These are phyloP conservation scores for Crax fasciolata DNA, from an alignment of 2,797 vertebrate genomes.

Conservation along the genomic window DNA sequence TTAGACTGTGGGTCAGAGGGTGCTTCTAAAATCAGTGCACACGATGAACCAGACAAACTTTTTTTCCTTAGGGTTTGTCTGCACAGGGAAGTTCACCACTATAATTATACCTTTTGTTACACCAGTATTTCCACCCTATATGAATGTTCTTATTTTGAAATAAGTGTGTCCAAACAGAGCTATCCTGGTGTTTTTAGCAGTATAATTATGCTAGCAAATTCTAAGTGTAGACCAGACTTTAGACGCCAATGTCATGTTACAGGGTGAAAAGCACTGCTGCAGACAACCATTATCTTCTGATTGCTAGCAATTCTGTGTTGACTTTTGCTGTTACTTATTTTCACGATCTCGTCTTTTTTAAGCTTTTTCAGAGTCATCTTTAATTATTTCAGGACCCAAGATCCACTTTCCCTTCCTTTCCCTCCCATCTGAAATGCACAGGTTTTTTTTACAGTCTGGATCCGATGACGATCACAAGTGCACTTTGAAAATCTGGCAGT, in stretches of 20 bases:
- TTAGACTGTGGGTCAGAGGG: rapidly evolving
- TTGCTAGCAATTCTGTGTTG: neutral
- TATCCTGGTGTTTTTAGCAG: neutral
- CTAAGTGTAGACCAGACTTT: neutral
- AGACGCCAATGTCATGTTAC: neutral
- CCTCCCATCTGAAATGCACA: neutral
- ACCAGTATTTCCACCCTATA: neutral
- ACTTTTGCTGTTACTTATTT: conserved; percentile 2
- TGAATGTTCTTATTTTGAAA: conserved; percentile 40
- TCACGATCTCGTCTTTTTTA: neutral
- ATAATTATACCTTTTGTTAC: conserved; percentile 21
- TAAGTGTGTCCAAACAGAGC: neutral
- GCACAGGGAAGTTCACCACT: neutral
- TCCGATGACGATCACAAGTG: neutral
- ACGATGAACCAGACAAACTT: neutral
- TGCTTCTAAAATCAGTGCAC: neutral
- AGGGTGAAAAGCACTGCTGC: conserved; percentile 6
- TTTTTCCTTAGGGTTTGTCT: neutral
- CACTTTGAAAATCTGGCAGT: neutral
- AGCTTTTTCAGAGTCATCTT: neutral
- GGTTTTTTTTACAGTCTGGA: conserved; percentile 1
- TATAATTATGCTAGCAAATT: conserved; percentile 33
- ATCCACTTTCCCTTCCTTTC: neutral
- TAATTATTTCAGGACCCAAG: neutral
- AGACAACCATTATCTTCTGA: conserved; percentile 1